Base-by-base conservation (phyloP, 2,888 invertebrate species). In the Phorcus lineatus region DNA sequence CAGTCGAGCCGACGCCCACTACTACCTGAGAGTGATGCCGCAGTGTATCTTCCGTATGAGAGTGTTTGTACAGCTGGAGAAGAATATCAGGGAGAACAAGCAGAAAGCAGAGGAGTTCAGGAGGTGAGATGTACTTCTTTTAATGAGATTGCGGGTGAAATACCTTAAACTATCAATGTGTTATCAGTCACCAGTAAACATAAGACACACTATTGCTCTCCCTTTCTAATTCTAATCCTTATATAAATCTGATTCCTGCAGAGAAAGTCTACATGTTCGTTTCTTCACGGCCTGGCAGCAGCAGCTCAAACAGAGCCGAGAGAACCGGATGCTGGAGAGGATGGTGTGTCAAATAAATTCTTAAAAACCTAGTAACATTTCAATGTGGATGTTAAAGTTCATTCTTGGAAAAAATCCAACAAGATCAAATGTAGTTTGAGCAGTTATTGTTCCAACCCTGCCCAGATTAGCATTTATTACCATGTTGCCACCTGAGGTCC, bases 1-100 rank as follows among this genome's bases (percentile, higher is more conserved):
- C 82, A 87, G 84, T 0, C 83, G 81, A 66, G 91, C 91, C 17
- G 91, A 91, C 81, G 90, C 89, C 19, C 88, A 89, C 80, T 90
- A 83, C 87, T 89, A 89, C 80, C 85, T 88, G 81, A 85, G 81
- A n/a, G 83, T 81, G 52, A 85, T 90, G 82, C 90, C 91, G 1
- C 83, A 84, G 66, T 90, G 85, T 79, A 80, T 91, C 66, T 85
- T 86, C 77, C 82, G 85, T 24, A 87, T 90, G 85, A 85, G 84
- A 74, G 81, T 89, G 40, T 89, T 88, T 87, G 90, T 88, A 0
- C 86, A 88, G 54, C 77, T 90, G 76, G 86, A 86, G 86, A 91
- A 90, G 80, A 86, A 84, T 22, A 88, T 88, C 67, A 83, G 87
- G 40, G 86, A 87, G 70, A 88, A 88, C 79, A 78, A 78, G 17